Conservation (phyloP, 2,113 vertebrate genomes). For the Cacatua alba region DNA sequence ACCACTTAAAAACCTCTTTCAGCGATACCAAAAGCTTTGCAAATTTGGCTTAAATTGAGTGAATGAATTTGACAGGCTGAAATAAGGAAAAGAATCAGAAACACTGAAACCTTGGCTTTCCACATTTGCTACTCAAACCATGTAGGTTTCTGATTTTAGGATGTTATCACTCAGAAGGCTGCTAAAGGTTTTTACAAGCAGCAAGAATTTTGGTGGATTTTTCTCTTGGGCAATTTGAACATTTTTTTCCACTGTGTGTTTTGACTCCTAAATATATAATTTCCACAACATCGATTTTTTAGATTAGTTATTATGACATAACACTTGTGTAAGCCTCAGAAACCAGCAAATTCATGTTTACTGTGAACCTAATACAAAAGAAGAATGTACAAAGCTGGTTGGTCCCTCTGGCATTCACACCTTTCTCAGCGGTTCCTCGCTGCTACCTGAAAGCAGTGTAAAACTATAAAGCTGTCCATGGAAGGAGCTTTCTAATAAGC, state of each 20-base stretch:
- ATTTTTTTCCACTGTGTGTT: not conserved
- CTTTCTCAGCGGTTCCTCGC: not conserved
- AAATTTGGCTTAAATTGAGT: not conserved
- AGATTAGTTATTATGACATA: not conserved
- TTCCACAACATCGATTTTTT: not conserved
- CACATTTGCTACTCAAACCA: not conserved
- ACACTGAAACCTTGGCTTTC: not conserved
- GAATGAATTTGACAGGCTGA: not conserved
- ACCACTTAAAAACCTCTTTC: not conserved
- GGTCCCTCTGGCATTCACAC: not conserved
- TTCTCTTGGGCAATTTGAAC: not conserved
- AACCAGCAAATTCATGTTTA: not conserved
- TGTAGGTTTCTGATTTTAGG: not conserved
- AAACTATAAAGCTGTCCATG: not conserved
- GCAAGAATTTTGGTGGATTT: not conserved
- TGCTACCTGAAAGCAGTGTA: accelerated
- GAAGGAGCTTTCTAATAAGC: not conserved
- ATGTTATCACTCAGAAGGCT: not conserved
- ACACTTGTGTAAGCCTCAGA: not conserved
- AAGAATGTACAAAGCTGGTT: not conserved
- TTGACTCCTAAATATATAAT: not conserved
- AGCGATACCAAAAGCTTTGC: not conserved
- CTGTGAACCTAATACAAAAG: not conserved
- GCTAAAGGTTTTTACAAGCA: not conserved
- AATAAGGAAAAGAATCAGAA: not conserved